phyloP scores from a whole-genome alignment of 2,888 invertebrate genomes.

The Beris morrisii region DNA sequence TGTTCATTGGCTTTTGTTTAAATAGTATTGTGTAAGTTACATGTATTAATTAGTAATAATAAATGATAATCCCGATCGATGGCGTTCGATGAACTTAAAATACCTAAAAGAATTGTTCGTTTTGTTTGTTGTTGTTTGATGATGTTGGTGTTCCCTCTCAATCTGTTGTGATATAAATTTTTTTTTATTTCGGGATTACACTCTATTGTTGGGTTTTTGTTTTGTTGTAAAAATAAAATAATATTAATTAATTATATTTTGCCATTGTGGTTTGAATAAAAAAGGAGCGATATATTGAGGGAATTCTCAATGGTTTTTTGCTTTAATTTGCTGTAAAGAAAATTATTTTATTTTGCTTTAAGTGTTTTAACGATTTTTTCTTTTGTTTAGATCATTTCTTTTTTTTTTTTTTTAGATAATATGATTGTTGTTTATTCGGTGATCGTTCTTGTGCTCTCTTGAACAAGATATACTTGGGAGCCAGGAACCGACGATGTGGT shows the following conservation, averaged over 20 bases:
- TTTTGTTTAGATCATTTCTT: slow-evolving; percentile 5
- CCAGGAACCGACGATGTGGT: slow-evolving; percentile 92
- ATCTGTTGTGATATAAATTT: slow-evolving; percentile 8
- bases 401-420: slow-evolving; percentile 22
- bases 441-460: slow-evolving; percentile 73
- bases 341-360: slow-evolving; percentile 5
- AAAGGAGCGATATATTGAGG: slow-evolving; percentile 19
- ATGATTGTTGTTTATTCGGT: slow-evolving; percentile 40
- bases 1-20: slow-evolving; percentile 22
- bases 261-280: slow-evolving; percentile 1
- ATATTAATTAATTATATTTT: background rate
- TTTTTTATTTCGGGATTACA: slow-evolving; percentile 24
- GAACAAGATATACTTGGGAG: slow-evolving; percentile 87
- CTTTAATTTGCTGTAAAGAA: slow-evolving; percentile 22
- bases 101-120: slow-evolving; percentile 28
- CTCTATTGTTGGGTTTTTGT: background rate
- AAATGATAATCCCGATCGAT: slow-evolving; percentile 38
- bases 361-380: slow-evolving; percentile 17
- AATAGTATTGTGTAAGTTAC: slow-evolving; percentile 36
- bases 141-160: slow-evolving; percentile 14
- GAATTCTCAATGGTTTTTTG: slow-evolving; percentile 20
- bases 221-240: slow-evolving; percentile 16
- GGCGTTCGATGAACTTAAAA: slow-evolving; percentile 24
- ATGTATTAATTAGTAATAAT: slow-evolving; percentile 37
- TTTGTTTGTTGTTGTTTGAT: slow-evolving; percentile 5